Conservation (phyloP, 1,140 invertebrate species). For the Drosophila tristis region DNA sequence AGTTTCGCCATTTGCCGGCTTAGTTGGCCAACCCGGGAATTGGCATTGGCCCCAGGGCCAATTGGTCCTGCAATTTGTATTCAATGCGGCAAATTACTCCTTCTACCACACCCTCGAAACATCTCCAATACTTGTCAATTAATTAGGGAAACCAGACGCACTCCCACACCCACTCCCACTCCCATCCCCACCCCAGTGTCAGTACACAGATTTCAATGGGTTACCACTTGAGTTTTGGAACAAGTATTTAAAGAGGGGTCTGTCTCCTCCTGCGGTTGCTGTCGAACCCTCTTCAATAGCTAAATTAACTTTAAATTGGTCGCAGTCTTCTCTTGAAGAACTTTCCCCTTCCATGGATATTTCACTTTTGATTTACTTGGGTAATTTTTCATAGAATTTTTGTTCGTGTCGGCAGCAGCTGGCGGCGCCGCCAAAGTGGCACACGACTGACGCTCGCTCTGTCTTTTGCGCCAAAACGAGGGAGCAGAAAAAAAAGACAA, state of each 20-base stretch:
- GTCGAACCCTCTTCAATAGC: too few species aligned
- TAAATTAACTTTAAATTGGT: constrained; percentile 19
- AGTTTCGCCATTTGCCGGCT: constrained; percentile 72
- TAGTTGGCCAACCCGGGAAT: constrained; percentile 38
- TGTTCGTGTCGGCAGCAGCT: constrained; percentile 59
- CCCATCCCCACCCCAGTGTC: too few species aligned
- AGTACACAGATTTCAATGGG: too few species aligned
- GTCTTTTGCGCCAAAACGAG: constrained; percentile 23
- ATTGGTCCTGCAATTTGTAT: constrained; percentile 64
- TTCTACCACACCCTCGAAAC: constrained; percentile 12
- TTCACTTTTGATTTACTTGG: constrained; percentile 45
- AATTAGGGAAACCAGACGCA: constrained; percentile 7
- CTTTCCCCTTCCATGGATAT: constrained; percentile 32
- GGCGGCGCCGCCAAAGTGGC: constrained; percentile 52
- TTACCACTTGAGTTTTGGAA: too few species aligned
- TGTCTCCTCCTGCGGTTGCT: too few species aligned
- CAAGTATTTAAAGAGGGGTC: too few species aligned
- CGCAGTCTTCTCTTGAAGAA: constrained; percentile 18
- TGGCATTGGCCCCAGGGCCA: constrained; percentile 26
- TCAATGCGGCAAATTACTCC: constrained; percentile 54
- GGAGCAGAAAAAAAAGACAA: constrained; percentile 48
- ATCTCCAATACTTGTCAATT: constrained; percentile 50
- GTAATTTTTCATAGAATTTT: constrained; percentile 66
- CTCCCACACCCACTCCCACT: too few species aligned
- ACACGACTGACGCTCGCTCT: constrained; percentile 57